Evolutionary conservation across 2,797 vertebrate species (phyloP).

Genomic region (Margarornis squamiger): DNA sequence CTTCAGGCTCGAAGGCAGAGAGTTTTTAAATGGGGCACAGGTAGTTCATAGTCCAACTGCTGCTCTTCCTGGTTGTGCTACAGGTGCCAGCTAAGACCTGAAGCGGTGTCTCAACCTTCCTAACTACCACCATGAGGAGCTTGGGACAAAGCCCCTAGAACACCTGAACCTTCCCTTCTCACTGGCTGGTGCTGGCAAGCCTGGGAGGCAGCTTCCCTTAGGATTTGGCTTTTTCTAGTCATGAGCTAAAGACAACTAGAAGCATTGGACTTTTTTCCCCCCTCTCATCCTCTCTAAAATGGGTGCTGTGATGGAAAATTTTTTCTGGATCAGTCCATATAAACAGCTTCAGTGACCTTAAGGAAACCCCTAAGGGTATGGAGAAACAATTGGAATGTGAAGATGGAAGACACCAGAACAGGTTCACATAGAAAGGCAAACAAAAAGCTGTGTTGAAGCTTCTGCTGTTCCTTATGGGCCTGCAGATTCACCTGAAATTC

Average conservation of each 20-base stretch:
- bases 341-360: not conserved
- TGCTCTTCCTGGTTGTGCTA: not conserved
- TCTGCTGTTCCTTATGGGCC: not conserved
- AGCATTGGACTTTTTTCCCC: rapidly evolving
- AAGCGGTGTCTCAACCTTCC: rapidly evolving
- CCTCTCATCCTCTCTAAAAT: not conserved
- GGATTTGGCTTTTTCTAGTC: not conserved
- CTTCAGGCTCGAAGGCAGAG: rapidly evolving
- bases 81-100: not conserved
- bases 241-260: not conserved
- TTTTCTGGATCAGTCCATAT: not conserved
- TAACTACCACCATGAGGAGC: not conserved
- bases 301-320: not conserved
- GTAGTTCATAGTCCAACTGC: not conserved
- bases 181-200: not conserved
- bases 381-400: not conserved
- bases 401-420: not conserved
- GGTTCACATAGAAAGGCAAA: not conserved
- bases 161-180: not conserved
- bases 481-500: not conserved
- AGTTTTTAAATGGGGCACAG: not conserved
- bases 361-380: not conserved
- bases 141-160: not conserved
- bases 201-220: not conserved
- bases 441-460: not conserved